Percentiles rank a stretch among this genome's conserved stretches.
phyloP scores from a whole-genome alignment of 2,888 invertebrate genomes.

The Ptychoptera contaminata region DNA sequence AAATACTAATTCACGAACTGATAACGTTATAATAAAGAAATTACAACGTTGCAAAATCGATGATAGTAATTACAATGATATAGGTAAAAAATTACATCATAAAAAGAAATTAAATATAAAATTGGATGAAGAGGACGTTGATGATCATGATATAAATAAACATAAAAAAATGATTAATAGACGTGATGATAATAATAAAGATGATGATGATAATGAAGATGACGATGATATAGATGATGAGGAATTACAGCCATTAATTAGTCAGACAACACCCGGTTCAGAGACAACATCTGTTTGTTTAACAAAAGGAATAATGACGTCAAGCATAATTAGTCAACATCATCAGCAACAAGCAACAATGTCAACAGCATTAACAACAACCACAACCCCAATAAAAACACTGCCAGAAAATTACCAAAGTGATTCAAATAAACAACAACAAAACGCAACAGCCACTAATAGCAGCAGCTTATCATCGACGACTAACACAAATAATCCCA shows the following conservation, averaged over 20 bases:
- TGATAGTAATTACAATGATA: no score
- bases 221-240: slow-evolving; percentile 18
- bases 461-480: slow-evolving; percentile 5
- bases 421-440: slow-evolving; percentile 8
- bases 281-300: slow-evolving; percentile 9
- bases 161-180: slow-evolving; percentile 18
- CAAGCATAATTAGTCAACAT: no score
- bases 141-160: slow-evolving; percentile 12
- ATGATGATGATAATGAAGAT: no score
- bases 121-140: not conserved
- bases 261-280: slow-evolving; percentile 2
- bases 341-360: not conserved
- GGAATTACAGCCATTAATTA: slow-evolving; percentile 27
- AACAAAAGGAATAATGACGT: slow-evolving; percentile 4
- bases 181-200: slow-evolving; percentile 15
- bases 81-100: no score
- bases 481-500: slow-evolving; percentile 3
- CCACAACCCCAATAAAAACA: slow-evolving; percentile 23
- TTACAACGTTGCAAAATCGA: no score
- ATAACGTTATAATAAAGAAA: not conserved
- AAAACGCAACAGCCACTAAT: slow-evolving; percentile 2
- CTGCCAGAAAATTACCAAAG: slow-evolving; percentile 19
- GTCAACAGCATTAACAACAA: slow-evolving; percentile 14
- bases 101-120: not conserved
- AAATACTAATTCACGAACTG: not conserved